Evolutionary conservation across 1,140 invertebrate genomes (phyloP).

Genomic region (Campoletis sonorensis): DNA sequence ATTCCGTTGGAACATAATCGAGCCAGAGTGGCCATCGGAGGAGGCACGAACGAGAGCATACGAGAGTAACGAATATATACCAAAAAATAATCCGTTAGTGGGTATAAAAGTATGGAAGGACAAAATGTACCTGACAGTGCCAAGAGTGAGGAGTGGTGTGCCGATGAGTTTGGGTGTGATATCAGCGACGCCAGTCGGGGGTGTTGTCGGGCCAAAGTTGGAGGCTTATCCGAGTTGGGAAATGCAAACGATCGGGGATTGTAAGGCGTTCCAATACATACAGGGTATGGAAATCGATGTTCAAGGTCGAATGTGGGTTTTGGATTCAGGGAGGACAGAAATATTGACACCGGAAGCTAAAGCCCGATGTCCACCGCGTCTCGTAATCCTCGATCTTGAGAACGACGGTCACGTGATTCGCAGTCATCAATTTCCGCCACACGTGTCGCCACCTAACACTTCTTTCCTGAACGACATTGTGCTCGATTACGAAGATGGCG

Average conservation of each 20-base stretch:
- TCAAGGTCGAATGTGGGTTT: slow-evolving; percentile 83
- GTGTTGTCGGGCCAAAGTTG: slow-evolving; percentile 78
- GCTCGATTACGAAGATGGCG: slow-evolving; percentile 81
- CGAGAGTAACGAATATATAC: slow-evolving; percentile 76
- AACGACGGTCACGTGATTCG: slow-evolving; percentile 76
- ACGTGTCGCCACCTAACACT: slow-evolving; percentile 74
- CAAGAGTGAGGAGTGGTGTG: slow-evolving; percentile 81
- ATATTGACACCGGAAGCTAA: slow-evolving; percentile 73
- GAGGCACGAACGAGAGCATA: slow-evolving; percentile 72
- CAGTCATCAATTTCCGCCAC: slow-evolving; percentile 77
- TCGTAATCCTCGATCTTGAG: slow-evolving; percentile 83
- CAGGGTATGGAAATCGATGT: slow-evolving; percentile 84
- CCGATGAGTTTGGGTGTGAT: slow-evolving; percentile 82
- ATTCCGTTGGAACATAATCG: slow-evolving; percentile 73
- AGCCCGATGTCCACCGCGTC: slow-evolving; percentile 79
- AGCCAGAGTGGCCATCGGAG: slow-evolving; percentile 69
- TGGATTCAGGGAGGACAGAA: slow-evolving; percentile 81
- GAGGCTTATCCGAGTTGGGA: slow-evolving; percentile 83
- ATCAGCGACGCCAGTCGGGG: slow-evolving; percentile 69
- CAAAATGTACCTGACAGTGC: slow-evolving; percentile 80
- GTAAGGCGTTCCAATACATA: slow-evolving; percentile 82
- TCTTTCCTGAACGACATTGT: slow-evolving; percentile 83
- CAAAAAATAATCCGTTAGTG: slow-evolving; percentile 80
- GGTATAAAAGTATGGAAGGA: slow-evolving; percentile 81
- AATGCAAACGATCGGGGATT: slow-evolving; percentile 80